Evolutionary conservation across 2,113 vertebrate genomes (phyloP).

Genomic region (Oceanodroma tethys): DNA sequence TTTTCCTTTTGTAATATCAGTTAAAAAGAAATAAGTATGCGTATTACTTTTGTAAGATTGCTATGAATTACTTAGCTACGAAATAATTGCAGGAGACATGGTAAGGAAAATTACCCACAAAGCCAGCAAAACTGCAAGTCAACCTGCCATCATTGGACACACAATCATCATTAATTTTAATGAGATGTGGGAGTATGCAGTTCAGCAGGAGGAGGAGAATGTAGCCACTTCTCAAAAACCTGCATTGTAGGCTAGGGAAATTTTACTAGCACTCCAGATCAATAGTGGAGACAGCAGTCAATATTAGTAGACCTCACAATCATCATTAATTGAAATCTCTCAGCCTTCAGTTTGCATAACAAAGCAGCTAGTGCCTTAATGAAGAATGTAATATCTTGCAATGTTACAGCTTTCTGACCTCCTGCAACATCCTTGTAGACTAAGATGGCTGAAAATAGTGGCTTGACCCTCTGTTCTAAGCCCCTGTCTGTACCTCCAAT

Average conservation of each 20-base stretch:
- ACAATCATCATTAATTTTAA: constrained; percentile 61
- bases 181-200: constrained; percentile 33
- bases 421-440: neutral
- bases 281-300: constrained; percentile 53
- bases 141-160: neutral
- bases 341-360: constrained; percentile 52
- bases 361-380: neutral
- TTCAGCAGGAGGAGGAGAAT: constrained; percentile 4
- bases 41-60: constrained; percentile 30
- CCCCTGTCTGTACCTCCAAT: neutral
- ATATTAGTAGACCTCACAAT: constrained; percentile 61
- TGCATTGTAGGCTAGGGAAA: neutral
- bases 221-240: constrained; percentile 6
- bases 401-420: neutral
- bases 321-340: constrained; percentile 56
- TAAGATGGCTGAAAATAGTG: neutral
- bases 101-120: constrained; percentile 28
- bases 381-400: neutral
- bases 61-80: constrained; percentile 59
- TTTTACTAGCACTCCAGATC: constrained; percentile 67
- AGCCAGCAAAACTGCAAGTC: constrained; percentile 35
- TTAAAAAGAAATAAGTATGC: constrained; percentile 15
- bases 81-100: constrained; percentile 33
- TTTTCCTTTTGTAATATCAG: neutral
- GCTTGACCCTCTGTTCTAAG: neutral